Conservation (phyloP, 2,113 vertebrate species). For the Epinephelus moara region DNA sequence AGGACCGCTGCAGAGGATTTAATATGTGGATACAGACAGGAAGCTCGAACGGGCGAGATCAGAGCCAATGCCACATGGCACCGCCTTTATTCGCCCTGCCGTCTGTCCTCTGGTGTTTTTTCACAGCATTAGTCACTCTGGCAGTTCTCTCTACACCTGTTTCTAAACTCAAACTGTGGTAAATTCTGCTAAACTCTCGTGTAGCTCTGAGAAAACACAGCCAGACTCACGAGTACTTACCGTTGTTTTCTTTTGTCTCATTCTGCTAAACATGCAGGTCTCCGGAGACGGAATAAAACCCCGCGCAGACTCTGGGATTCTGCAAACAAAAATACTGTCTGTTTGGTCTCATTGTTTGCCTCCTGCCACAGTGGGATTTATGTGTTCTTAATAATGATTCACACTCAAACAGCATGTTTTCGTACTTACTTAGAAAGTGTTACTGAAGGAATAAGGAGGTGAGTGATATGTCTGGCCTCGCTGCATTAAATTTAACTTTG, state of each 20-base stretch:
- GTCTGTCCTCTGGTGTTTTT: slow-evolving; percentile 28
- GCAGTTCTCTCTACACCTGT: slow-evolving; percentile 11
- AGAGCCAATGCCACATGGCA: slow-evolving; percentile 1
- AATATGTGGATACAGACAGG: slow-evolving; percentile 13
- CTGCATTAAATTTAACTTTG: background rate
- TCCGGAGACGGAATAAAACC: slow-evolving; percentile 15
- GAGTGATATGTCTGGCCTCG: background rate
- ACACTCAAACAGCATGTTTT: slow-evolving; percentile 25
- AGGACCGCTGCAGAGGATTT: slow-evolving; percentile 20
- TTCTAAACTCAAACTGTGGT: slow-evolving; percentile 30
- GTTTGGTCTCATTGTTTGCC: slow-evolving; percentile 38
- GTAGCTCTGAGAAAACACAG: slow-evolving; percentile 35
- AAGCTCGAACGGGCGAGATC: background rate
- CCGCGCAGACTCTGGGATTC: slow-evolving; percentile 11
- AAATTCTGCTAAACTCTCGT: slow-evolving; percentile 21
- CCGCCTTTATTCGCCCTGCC: slow-evolving; percentile 1
- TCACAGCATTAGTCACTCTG: slow-evolving; percentile 26
- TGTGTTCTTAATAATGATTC: slow-evolving; percentile 21
- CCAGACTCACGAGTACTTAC: background rate
- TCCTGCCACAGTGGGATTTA: slow-evolving; percentile 16
- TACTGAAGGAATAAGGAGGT: background rate
- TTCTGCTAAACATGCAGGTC: slow-evolving; percentile 28
- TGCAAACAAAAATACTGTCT: slow-evolving; percentile 14
- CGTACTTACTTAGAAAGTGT: background rate
- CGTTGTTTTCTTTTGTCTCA: slow-evolving; percentile 29